Conservation (phyloP, 2,797 vertebrate species). For the Macrochelys suwanniensis region DNA sequence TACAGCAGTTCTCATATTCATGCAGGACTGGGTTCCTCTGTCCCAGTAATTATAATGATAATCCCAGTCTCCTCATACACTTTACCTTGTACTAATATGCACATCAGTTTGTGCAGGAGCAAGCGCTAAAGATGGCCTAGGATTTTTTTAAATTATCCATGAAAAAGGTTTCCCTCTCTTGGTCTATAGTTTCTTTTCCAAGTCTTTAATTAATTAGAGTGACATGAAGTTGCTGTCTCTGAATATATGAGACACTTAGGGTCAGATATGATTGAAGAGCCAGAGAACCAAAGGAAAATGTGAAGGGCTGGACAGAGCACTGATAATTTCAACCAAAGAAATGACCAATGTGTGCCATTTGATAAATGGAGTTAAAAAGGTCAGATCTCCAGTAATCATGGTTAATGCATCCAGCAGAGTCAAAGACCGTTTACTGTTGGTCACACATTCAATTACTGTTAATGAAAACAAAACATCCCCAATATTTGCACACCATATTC, state of each 20-base stretch:
- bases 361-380: conserved; percentile 54
- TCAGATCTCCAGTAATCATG: conserved; percentile 51
- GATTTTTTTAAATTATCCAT: not conserved
- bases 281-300: conserved; percentile 47
- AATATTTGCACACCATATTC: conserved; percentile 59
- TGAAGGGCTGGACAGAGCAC: conserved; percentile 41
- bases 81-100: not conserved
- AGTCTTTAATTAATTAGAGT: conserved; percentile 19
- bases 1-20: not conserved
- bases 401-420: conserved; percentile 26
- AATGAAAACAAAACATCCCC: conserved; percentile 60
- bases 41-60: not conserved
- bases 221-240: conserved; percentile 7
- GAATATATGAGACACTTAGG: not conserved
- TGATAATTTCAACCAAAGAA: conserved; percentile 73
- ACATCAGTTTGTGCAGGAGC: not conserved
- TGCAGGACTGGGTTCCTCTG: not conserved
- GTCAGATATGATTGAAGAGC: conserved; percentile 41
- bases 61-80: not conserved
- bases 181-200: conserved; percentile 8
- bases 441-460: conserved; percentile 47
- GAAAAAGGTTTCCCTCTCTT: not conserved
- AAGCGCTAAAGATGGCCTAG: not conserved
- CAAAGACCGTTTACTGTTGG: conserved; percentile 52
- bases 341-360: conserved; percentile 22